Base-by-base conservation (phyloP, 2,888 invertebrate genomes). In the Eumacrocentrus americanus region DNA sequence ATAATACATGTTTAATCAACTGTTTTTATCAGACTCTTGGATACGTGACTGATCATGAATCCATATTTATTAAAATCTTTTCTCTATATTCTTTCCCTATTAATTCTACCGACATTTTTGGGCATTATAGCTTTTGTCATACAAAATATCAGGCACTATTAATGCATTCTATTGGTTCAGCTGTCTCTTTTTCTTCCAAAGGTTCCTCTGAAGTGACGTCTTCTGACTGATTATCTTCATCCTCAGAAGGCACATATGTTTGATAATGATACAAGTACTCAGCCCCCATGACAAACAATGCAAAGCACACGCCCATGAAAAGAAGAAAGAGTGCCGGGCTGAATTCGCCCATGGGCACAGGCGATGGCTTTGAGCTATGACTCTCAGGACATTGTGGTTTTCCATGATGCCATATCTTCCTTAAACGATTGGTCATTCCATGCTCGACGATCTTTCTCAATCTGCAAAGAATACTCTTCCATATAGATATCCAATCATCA, bases 311-410 rank as follows among this genome's bases (percentile, higher is more conserved):
- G 16, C 74, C 75, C n/a, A 70, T 42, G 1, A 67, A 14, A 20
- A 76, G 54, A 34, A 73, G 58, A 40, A 75, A 63, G 9, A 72
- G 35, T 4, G 71, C 70, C 11, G 76, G 72, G 58, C 64, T 63
- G 51, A 73, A 75, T 60, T 75, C 73, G 23, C 65, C 60, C 9
- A 75, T 52, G 23, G 69, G 63, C 0, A 76, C 72, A 5, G 73
- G 72, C 7, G 64, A 60, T 7, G 75, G 74, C n/a, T 58, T 66
- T 1, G 69, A 67, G 58, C 65, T 74, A 46, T 72, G 67, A 52
- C 71, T 69, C 51, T 73, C 69, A 0, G 75, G 75, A 60, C 75
- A 76, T n/a, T 47, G 46, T 6, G 73, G 73, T 37, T 67, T 67
- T 40, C 46, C 50, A 11, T 68, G 57, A 11, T 69, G 57, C 76